Evolutionary conservation across 2,888 invertebrate species (phyloP).

Genomic region (Drosophila multiciliata): DNA sequence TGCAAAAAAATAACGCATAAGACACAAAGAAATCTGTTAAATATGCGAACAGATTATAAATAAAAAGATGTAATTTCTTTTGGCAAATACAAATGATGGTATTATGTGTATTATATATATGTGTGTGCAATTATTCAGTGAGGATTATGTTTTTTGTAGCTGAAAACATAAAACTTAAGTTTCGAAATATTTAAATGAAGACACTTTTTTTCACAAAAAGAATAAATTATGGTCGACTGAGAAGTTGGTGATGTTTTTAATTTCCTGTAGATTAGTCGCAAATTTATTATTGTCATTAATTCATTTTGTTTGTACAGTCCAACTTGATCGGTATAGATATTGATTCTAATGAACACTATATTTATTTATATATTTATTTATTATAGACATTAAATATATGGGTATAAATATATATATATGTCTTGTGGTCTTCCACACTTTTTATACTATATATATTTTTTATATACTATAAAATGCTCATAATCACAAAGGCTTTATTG

Average conservation of each 20-base stretch:
- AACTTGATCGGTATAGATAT: not conserved
- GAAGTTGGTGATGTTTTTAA: not conserved
- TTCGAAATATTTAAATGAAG: not conserved
- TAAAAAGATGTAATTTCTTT: not conserved
- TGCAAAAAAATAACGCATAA: conserved; percentile 16
- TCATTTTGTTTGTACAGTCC: not conserved
- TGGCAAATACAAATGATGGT: not conserved
- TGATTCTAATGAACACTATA: not conserved
- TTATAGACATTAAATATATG: not conserved
- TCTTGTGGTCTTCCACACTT: not conserved
- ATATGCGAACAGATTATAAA: not conserved
- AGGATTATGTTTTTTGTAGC: not conserved
- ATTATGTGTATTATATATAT: not conserved
- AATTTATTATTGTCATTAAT: too few species aligned
- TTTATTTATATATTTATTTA: not conserved
- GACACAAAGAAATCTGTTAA: conserved; percentile 7
- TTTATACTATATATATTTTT: not conserved
- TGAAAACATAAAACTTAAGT: not conserved
- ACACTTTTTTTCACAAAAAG: not conserved
- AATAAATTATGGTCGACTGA: not conserved
- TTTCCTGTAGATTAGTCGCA: too few species aligned
- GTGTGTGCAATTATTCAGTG: not conserved
- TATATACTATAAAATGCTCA: not conserved
- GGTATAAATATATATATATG: too few species aligned
- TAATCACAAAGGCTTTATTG: not conserved